These are phyloP conservation scores for Tenualosa thibaudeaui DNA, from an alignment of 2,797 vertebrate genomes.

Conservation along the genomic window DNA sequence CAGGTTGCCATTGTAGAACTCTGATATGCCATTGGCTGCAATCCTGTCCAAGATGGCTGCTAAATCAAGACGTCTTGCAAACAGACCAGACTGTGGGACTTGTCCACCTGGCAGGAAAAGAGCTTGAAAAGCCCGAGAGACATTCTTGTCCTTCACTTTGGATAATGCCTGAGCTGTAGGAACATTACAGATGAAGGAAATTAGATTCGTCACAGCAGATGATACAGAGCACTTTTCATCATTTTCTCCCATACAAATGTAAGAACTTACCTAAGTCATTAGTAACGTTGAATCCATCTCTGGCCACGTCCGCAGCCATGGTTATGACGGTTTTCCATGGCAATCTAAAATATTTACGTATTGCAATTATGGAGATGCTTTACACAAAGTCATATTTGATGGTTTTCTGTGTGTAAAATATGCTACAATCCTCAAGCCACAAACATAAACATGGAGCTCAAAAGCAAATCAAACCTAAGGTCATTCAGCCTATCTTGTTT, in stretches of 20 bases:
- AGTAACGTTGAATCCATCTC: conserved; percentile 93
- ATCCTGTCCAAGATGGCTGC: conserved; percentile 82
- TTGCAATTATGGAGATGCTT: background rate
- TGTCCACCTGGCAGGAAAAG: conserved; percentile 82
- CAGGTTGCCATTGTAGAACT: conserved; percentile 89
- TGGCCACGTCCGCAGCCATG: conserved; percentile 82
- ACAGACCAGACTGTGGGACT: conserved; percentile 77
- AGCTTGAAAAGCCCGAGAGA: conserved; percentile 79
- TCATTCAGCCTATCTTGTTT: background rate
- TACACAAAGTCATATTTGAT: background rate
- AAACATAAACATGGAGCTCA: background rate
- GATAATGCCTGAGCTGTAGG: conserved; percentile 82
- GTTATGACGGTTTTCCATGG: conserved; percentile 86
- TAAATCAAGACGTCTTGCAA: conserved; percentile 82
- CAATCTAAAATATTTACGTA: conserved; percentile 72
- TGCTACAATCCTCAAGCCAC: too few relatives aligned
- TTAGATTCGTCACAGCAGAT: background rate
- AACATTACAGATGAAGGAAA: background rate
- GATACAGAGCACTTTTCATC: background rate
- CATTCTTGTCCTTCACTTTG: conserved; percentile 79
- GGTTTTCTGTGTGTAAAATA: too few relatives aligned
- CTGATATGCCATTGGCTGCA: conserved; percentile 77
- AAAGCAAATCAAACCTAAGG: background rate
- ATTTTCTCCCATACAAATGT: background rate
- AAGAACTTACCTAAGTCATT: conserved; percentile 86